Evolutionary conservation across 2,797 vertebrate genomes (phyloP), one percentile per base, ranked within the genome.

Genomic region (Notamacropus eugenii): DNA sequence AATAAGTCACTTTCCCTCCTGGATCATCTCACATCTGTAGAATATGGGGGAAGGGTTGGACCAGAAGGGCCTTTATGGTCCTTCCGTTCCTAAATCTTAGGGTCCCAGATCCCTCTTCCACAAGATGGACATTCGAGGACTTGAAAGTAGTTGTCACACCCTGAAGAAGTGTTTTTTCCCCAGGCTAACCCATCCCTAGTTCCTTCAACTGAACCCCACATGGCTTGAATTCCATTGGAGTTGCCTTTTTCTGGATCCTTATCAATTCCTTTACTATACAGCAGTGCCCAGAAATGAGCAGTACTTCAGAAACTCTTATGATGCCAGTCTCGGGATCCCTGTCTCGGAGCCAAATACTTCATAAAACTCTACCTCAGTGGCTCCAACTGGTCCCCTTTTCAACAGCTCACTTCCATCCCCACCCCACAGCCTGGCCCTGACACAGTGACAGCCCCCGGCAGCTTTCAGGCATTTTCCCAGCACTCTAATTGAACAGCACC

Each of bases 401-500:
- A 98, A 98, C 98, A 98, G 93, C 97, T 98, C 97, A 1, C 56
- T 1, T 4, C 97, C 96, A 95, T 96, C 96, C 96, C 94, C 96
- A 95, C 96, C 96, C 96, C 92, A 96, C 93, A 46, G 93, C 94
- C 95, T 96, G 96, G 56, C 97, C 95, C 97, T 19, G 5, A 96
- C 0, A 91, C 0, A 6, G 94, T 98, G 98, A 98, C 98, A 98
- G 98, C 96, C 97, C 13, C 31, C 55, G 95, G 96, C 92, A 93
- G 97, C 93, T 97, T 96, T 96, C 54, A 96, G 98, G 96, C 97
- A 98, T 98, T 98, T 98, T 98, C 98, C 98, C 98, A 98, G 98
- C 97, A 0, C 95, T 98, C 96, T 98, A 98, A 99, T 99, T 98
- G 96, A 98, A 98, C 97, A 98, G 98, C 98, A 98, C 98, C 98